Evolutionary conservation across 2,888 invertebrate genomes (phyloP), one percentile per base, ranked within the genome.

Genomic region (Caenorhabditis doughertyi): DNA sequence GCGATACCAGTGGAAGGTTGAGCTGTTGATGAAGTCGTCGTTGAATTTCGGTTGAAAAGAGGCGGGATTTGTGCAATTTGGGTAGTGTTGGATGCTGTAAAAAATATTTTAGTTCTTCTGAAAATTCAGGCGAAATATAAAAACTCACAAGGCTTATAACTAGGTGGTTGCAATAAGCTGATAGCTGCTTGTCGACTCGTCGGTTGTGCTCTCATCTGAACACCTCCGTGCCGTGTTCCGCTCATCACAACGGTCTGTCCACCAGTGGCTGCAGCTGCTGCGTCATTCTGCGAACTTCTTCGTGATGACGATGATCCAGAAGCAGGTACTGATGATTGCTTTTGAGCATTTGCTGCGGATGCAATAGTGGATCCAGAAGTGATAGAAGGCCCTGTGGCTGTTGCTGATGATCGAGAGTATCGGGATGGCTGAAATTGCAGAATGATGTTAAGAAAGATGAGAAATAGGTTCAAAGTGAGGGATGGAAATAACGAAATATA

Each of bases 141-240:
- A 18, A 21, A 60, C 80, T 73, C 27, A 80, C 80, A 74, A 39
- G 65, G 60, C 53, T 81, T 81, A 55, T 81, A 81, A 27, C 71
- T 71, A 0, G 81, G 81, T 49, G 81, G 81, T 39, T 81, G 81
- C 18, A 81, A 47, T 29, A 81, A 42, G 55, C 76, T 77, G 16
- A 81, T 71, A 0, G 81, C 55, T 4, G 81, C 67, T 42, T 77
- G 76, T 18, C 85, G 53, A 27, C 77, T 79, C 64, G 86, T 72
- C 68, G 84, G 84, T 60, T 84, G 84, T 11, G 53, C 64, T 62
- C 85, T 77, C 84, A 85, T 83, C 62, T 83, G 85, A 11, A 87
- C 86, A 44, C 82, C 82, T 4, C 82, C 82, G 27, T 82, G 82
- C 39, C 82, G 29, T 27, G 79, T 79, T 44, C 83, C 83, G 42